Evolutionary conservation across 1,140 invertebrate species (phyloP).

Genomic region (Euborellia annulipes): DNA sequence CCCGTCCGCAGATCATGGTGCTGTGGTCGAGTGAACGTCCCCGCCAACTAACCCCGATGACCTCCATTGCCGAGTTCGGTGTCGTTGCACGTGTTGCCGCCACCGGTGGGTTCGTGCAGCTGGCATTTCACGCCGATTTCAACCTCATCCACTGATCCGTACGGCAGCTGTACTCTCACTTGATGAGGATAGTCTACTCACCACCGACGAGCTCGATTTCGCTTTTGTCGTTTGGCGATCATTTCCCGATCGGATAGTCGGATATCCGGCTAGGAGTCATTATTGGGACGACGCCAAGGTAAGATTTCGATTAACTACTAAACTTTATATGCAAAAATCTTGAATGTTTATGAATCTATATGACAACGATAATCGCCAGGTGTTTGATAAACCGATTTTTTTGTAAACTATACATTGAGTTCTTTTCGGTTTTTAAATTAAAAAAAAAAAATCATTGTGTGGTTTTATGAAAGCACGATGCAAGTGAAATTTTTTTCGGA

Average conservation of each 20-base stretch:
- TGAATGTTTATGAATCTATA: too few relatives aligned
- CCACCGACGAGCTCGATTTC: constrained; percentile 92
- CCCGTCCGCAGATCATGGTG: constrained; percentile 66
- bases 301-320: too few relatives aligned
- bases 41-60: constrained; percentile 55
- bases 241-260: constrained; percentile 89
- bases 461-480: too few relatives aligned
- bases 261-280: constrained; percentile 84
- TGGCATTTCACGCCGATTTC: constrained; percentile 66
- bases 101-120: too few relatives aligned
- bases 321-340: too few relatives aligned
- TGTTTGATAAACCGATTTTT: too few relatives aligned
- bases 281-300: constrained; percentile 91
- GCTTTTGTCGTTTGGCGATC: constrained; percentile 86
- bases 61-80: constrained; percentile 51
- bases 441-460: too few relatives aligned
- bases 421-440: too few relatives aligned
- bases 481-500: too few relatives aligned
- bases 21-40: constrained; percentile 79
- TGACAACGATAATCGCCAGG: too few relatives aligned
- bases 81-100: constrained; percentile 45
- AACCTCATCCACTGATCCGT: constrained; percentile 64
- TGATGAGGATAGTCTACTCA: constrained; percentile 80
- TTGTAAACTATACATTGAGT: too few relatives aligned
- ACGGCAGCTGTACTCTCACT: constrained; percentile 85